Evolutionary conservation across 2,888 invertebrate genomes (phyloP).

Genomic region (Catocala fraxini): DNA sequence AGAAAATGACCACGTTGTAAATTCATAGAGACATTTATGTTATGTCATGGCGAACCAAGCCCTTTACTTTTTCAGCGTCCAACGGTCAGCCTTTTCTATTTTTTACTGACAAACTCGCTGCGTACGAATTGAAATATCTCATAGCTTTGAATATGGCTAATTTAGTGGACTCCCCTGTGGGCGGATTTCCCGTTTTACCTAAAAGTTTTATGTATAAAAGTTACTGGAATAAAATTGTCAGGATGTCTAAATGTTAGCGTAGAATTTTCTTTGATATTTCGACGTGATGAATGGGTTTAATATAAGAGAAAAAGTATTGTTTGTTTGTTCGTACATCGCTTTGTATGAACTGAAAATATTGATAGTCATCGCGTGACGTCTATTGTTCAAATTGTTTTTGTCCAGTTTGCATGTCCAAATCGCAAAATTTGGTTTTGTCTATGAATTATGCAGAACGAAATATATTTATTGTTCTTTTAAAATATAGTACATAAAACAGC

Average conservation of each 20-base stretch:
- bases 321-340: background rate
- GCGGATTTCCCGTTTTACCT: conserved; percentile 58
- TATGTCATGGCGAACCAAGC: conserved; percentile 34
- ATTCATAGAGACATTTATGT: conserved; percentile 28
- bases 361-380: too few species aligned
- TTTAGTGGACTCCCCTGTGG: conserved; percentile 61
- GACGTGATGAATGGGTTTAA: conserved; percentile 30
- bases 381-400: too few species aligned
- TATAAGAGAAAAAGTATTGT: conserved; percentile 21
- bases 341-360: too few species aligned
- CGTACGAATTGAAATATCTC: conserved; percentile 66
- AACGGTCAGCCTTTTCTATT: conserved; percentile 45
- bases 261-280: conserved; percentile 29
- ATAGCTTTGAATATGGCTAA: conserved; percentile 72
- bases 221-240: conserved; percentile 50
- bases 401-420: too few species aligned
- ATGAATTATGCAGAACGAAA: too few species aligned
- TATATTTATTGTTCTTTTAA: too few species aligned
- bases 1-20: conserved; percentile 39
- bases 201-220: conserved; percentile 57
- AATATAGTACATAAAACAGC: too few species aligned
- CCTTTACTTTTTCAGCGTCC: conserved; percentile 39
- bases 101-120: conserved; percentile 46
- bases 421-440: too few species aligned
- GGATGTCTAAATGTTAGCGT: conserved; percentile 18